Percentiles rank a stretch among this genome's conserved stretches.
Evolutionary conservation across 92 coral and sea anemone genomes (phyloP).

Genomic region (Porites cylindrica): DNA sequence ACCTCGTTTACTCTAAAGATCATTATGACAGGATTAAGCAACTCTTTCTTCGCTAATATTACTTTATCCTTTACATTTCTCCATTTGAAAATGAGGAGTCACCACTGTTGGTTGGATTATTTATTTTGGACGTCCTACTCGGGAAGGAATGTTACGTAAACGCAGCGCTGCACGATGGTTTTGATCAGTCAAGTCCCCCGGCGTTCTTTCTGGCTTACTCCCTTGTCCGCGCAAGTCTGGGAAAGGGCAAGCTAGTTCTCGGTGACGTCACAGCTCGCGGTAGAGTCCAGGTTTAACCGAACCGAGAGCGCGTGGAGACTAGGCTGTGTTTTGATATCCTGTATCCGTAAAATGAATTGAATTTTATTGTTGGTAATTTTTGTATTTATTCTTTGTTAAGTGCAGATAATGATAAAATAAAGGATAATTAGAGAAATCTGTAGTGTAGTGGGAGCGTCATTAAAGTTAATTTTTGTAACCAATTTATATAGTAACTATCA

Average conservation of each 20-base stretch:
- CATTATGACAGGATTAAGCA: too few species aligned
- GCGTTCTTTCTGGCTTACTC: too few species aligned
- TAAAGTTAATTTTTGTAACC: constrained; percentile 34
- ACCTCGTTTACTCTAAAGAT: too few species aligned
- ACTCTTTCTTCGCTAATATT: not conserved
- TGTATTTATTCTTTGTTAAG: constrained; percentile 29
- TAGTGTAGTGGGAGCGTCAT: constrained; percentile 13
- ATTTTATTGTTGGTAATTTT: constrained; percentile 38
- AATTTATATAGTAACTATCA: not conserved
- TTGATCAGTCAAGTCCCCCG: too few species aligned
- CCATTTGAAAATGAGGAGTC: not conserved
- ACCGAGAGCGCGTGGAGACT: too few species aligned
- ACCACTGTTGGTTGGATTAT: constrained; percentile 14
- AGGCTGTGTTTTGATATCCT: not conserved
- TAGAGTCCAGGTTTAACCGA: too few species aligned
- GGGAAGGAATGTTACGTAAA: constrained; percentile 8
- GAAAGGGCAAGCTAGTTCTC: too few species aligned
- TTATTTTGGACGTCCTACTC: constrained; percentile 28
- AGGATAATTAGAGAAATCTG: not conserved
- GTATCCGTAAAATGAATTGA: constrained; percentile 24
- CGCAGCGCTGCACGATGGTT: constrained; percentile 6
- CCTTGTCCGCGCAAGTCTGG: too few species aligned
- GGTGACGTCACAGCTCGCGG: too few species aligned
- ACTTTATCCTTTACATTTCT: not conserved
- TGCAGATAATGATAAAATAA: constrained; percentile 2